Evolutionary conservation across 2,888 invertebrate genomes (phyloP).

Genomic region (Diogma glabrata): DNA sequence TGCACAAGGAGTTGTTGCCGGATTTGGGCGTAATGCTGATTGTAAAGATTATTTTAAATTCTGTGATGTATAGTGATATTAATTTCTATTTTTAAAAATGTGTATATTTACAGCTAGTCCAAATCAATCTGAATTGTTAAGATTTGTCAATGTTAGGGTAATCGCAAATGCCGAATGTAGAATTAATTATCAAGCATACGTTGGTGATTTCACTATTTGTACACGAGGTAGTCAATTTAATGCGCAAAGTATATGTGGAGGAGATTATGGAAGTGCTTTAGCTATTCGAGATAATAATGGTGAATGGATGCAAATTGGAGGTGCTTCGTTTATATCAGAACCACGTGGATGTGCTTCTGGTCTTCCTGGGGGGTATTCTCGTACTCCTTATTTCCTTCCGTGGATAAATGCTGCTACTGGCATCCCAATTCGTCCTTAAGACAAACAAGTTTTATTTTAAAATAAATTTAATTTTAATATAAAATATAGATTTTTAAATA

Average conservation of each 20-base stretch:
- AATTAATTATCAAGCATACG: not conserved
- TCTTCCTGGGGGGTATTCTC: not conserved
- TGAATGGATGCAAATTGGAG: not conserved
- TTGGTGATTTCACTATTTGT: not conserved
- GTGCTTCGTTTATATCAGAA: not conserved
- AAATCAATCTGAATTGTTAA: not conserved
- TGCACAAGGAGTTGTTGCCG: not conserved
- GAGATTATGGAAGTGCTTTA: conserved; percentile 1
- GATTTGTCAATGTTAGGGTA: not conserved
- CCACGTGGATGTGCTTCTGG: conserved; percentile 1
- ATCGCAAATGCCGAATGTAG: not conserved
- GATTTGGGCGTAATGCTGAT: conserved; percentile 3
- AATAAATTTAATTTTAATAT: too few species aligned
- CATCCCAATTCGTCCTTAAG: not conserved
- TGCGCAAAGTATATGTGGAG: conserved; percentile 3
- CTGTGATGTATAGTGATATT: too few species aligned
- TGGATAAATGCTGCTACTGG: not conserved
- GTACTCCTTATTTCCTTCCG: not conserved
- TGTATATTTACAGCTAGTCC: too few species aligned
- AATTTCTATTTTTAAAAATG: too few species aligned
- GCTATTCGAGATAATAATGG: not conserved
- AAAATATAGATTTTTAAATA: too few species aligned
- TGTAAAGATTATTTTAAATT: too few species aligned
- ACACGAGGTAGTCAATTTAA: not conserved
- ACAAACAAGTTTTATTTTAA: not conserved